Percentiles rank a stretch among this genome's conserved stretches.
These are phyloP conservation scores for Formica selysi DNA, from an alignment of 1,140 invertebrate genomes.

Conservation along the genomic window DNA sequence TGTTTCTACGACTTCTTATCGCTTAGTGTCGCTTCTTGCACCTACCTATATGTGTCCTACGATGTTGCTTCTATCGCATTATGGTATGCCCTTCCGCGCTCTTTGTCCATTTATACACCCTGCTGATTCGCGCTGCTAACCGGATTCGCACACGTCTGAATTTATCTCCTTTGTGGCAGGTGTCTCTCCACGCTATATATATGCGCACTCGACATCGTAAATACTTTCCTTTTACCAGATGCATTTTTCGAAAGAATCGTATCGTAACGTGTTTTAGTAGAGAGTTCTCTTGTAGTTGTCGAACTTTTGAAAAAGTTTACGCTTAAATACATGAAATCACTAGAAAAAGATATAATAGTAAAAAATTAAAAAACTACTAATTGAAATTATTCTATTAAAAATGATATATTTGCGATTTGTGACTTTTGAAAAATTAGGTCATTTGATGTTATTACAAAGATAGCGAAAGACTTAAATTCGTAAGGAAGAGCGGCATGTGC, in stretches of 20 bases:
- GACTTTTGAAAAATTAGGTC: not conserved
- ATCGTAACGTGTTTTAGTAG: not conserved
- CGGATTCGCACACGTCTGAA: slow-evolving; percentile 53
- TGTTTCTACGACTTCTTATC: slow-evolving; percentile 55
- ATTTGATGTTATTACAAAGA: not conserved
- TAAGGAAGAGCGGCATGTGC: not conserved
- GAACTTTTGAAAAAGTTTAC: not conserved
- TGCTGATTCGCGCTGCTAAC: slow-evolving; percentile 57
- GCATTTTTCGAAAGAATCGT: slow-evolving; percentile 10
- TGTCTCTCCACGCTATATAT: not conserved
- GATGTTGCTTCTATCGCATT: slow-evolving; percentile 53
- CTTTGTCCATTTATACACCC: slow-evolving; percentile 55
- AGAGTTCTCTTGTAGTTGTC: not conserved
- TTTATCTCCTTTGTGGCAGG: slow-evolving; percentile 55
- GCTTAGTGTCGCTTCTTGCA: slow-evolving; percentile 28
- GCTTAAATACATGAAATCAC: not conserved
- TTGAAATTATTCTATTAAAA: not conserved
- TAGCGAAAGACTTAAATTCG: not conserved
- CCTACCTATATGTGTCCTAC: slow-evolving; percentile 32
- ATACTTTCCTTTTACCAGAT: slow-evolving; percentile 10
- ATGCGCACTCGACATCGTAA: not conserved
- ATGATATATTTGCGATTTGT: not conserved
- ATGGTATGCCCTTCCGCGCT: slow-evolving; percentile 54
- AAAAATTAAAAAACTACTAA: not conserved
- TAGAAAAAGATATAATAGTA: not conserved